These are phyloP conservation scores for Crenichthys baileyi DNA, from an alignment of 2,797 vertebrate species.

Conservation along the genomic window DNA sequence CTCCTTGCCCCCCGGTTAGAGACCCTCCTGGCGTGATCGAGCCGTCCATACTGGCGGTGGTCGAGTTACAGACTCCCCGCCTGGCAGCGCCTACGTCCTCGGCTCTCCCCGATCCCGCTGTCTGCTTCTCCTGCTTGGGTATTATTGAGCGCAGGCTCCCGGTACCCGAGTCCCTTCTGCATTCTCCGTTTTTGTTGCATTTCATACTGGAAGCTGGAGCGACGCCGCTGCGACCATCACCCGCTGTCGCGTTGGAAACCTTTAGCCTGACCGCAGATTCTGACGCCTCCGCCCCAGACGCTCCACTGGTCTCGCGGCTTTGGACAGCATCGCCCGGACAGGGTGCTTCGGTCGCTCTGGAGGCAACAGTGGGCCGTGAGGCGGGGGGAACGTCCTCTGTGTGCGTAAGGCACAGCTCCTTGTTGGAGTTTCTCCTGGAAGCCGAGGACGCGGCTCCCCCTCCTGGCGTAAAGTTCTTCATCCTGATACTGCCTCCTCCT, in stretches of 20 bases:
- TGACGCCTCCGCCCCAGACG: slow-evolving; percentile 68
- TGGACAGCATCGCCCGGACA: slow-evolving; percentile 79
- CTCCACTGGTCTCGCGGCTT: slow-evolving; percentile 70
- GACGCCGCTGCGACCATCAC: slow-evolving; percentile 73
- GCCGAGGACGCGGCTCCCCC: slow-evolving; percentile 82
- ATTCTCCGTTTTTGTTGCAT: slow-evolving; percentile 89
- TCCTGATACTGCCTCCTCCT: slow-evolving; percentile 81
- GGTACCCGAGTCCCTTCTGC: slow-evolving; percentile 84
- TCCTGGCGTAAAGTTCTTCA: slow-evolving; percentile 85
- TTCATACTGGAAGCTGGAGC: slow-evolving; percentile 82
- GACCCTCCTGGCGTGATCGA: slow-evolving; percentile 78
- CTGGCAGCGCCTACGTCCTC: slow-evolving; percentile 76
- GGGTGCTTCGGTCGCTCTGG: slow-evolving; percentile 71
- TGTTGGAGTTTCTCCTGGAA: slow-evolving; percentile 78
- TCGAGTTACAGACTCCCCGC: slow-evolving; percentile 80
- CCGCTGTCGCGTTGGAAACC: slow-evolving; percentile 68
- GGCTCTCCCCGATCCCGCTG: slow-evolving; percentile 68
- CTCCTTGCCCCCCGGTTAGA: slow-evolving; percentile 74
- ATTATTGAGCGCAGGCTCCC: slow-evolving; percentile 85
- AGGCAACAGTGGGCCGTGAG: slow-evolving; percentile 74
- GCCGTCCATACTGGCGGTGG: slow-evolving; percentile 82
- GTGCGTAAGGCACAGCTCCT: slow-evolving; percentile 77
- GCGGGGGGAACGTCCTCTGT: slow-evolving; percentile 75
- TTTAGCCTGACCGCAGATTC: slow-evolving; percentile 63
- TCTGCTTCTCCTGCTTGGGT: slow-evolving; percentile 82